Evolutionary conservation across 2,888 invertebrate genomes (phyloP), one percentile per base, ranked within the genome.

Genomic region (Drosophila kanekoi): DNA sequence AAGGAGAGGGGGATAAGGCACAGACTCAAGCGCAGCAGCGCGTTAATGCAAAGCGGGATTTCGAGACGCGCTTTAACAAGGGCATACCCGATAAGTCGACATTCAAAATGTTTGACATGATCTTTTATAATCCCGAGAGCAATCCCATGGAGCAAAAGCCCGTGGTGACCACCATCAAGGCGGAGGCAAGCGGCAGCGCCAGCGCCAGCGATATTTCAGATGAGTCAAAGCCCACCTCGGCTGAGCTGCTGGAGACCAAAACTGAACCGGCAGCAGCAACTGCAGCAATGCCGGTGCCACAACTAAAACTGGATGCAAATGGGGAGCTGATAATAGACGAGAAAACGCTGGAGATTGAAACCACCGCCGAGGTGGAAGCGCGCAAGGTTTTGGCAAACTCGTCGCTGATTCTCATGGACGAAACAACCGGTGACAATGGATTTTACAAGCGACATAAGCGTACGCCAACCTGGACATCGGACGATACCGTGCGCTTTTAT

Each of bases 101-200:
- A 73, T 94, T 98, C 77, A 98, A 96, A 47, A 98, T 98, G 97
- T 96, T 96, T 79, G 98, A 98, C 92, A 94, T 98, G 56, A 97
- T 98, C 87, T 97, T 96, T 93, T 98, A 97, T 93, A 98, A 98
- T 93, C 98, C 98, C 4, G 91, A 93, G 1, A 93, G 94, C 11
- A 96, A 96, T 92, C 96, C 96, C 4, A 96, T 97, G 94, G 93
- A 94, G 93, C 91, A 87, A 48, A 91, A 89, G 23, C 81, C 86
- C 0, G 35, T 76, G 16, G 77, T 85, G 6, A 63, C 77, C 4
- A 82, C 79, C 38, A 69, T 79, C 3, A 84, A 78, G 14, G 65
- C 79, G n/a, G 93, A 93, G 37, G 91, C 93, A 0, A 72, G 33
- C 32, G 49, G 11, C 6, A 35, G 28, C 5, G 56, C 51, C 11